These are phyloP conservation scores for Sphinx pinastri DNA, from an alignment of 2,888 invertebrate species.

Conservation along the genomic window DNA sequence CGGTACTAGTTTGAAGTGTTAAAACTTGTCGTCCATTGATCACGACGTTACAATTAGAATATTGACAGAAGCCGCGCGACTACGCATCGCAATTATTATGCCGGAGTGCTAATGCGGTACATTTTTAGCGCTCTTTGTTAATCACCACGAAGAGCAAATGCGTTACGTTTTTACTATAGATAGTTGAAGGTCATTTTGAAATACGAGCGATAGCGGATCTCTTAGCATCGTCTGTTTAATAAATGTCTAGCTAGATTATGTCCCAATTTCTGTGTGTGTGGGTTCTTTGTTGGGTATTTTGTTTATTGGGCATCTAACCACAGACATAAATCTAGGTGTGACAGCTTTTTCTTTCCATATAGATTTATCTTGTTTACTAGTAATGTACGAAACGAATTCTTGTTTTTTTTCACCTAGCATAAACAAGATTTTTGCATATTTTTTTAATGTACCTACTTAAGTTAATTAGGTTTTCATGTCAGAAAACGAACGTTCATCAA, in stretches of 20 bases:
- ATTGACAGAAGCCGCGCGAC: neutral
- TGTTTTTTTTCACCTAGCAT: no score
- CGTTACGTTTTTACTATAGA: slow-evolving; percentile 47
- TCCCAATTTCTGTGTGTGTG: neutral
- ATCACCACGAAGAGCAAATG: slow-evolving; percentile 60
- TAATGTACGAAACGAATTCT: no score
- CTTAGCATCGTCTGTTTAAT: neutral
- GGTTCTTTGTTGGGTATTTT: no score
- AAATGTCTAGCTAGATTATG: neutral
- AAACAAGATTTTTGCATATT: no score
- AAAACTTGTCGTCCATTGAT: neutral
- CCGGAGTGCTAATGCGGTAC: slow-evolving; percentile 9
- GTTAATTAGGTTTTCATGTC: no score
- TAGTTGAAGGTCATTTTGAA: slow-evolving; percentile 31
- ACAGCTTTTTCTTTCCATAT: no score
- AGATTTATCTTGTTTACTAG: no score
- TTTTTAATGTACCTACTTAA: no score
- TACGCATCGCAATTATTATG: neutral
- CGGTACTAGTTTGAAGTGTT: neutral
- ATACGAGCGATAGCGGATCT: slow-evolving; percentile 36
- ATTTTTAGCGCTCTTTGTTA: slow-evolving; percentile 50
- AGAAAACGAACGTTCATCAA: neutral
- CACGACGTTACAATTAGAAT: slow-evolving; percentile 10
- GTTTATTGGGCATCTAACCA: no score
- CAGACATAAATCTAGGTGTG: no score